Conservation (phyloP, 1,140 invertebrate species). For the Adelges cooleyi region DNA sequence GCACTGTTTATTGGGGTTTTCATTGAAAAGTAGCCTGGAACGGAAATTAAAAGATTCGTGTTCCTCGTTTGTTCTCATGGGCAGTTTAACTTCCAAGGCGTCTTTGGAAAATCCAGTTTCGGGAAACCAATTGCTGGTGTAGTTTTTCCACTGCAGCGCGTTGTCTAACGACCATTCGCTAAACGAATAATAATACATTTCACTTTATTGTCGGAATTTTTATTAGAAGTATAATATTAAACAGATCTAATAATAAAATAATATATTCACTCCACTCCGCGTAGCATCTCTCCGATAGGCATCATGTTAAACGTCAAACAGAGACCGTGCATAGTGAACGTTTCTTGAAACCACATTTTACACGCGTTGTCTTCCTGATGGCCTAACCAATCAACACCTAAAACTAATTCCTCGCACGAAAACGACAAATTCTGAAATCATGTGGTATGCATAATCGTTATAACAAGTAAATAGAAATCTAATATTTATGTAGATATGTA, state of each 20-base stretch:
- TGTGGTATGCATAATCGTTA: background rate
- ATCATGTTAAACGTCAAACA: conserved; percentile 14
- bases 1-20: background rate
- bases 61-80: background rate
- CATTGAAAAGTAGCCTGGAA: background rate
- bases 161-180: background rate
- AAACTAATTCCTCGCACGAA: background rate
- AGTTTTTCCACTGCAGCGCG: background rate
- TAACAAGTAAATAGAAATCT: background rate
- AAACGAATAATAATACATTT: background rate
- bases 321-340: background rate
- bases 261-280: background rate
- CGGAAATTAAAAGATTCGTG: background rate
- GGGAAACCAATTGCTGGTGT: background rate
- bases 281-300: background rate
- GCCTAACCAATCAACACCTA: background rate
- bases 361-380: background rate
- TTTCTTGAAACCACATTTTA: background rate
- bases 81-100: background rate
- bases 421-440: conserved; percentile 1
- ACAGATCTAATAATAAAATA: background rate
- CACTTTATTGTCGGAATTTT: background rate
- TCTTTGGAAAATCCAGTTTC: background rate
- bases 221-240: background rate
- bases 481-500: background rate